phyloP scores from a whole-genome alignment of 2,888 invertebrate species.

The Elysia crispata region DNA sequence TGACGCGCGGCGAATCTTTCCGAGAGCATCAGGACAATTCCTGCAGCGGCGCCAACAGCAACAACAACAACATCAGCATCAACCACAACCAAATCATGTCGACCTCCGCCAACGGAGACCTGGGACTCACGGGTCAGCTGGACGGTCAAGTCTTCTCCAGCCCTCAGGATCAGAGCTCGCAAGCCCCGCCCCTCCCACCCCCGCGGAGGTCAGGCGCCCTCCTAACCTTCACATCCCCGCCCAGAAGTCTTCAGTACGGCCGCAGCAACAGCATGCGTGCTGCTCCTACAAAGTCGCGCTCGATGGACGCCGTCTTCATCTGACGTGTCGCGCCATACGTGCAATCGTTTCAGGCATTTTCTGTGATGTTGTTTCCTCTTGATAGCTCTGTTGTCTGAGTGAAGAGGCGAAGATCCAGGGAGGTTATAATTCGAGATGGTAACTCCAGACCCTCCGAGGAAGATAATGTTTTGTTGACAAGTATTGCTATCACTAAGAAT shows the following conservation, averaged over 20 bases:
- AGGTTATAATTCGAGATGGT: too few relatives aligned
- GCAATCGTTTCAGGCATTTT: background rate
- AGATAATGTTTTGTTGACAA: too few relatives aligned
- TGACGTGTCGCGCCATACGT: too few relatives aligned
- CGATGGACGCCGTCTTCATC: too few relatives aligned
- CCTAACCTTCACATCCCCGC: background rate
- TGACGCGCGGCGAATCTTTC: constrained; percentile 48
- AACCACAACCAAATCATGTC: background rate
- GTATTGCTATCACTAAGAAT: too few relatives aligned
- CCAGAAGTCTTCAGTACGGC: constrained; percentile 16
- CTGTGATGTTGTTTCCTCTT: constrained; percentile 1
- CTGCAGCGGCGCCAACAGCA: too few relatives aligned
- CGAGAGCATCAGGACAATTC: constrained; percentile 34
- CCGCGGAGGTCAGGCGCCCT: background rate
- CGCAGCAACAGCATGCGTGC: constrained; percentile 49
- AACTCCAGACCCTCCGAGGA: too few relatives aligned
- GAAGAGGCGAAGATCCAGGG: too few relatives aligned
- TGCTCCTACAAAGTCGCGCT: background rate
- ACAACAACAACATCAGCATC: constrained; percentile 20
- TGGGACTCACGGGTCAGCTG: constrained; percentile 29
- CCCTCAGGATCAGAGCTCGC: constrained; percentile 13
- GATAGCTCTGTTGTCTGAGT: background rate
- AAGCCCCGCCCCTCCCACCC: background rate
- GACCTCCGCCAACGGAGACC: constrained; percentile 35
- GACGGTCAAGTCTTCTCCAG: background rate